Conservation (phyloP, 2,113 vertebrate species). For the Vulpes ferrilata region DNA sequence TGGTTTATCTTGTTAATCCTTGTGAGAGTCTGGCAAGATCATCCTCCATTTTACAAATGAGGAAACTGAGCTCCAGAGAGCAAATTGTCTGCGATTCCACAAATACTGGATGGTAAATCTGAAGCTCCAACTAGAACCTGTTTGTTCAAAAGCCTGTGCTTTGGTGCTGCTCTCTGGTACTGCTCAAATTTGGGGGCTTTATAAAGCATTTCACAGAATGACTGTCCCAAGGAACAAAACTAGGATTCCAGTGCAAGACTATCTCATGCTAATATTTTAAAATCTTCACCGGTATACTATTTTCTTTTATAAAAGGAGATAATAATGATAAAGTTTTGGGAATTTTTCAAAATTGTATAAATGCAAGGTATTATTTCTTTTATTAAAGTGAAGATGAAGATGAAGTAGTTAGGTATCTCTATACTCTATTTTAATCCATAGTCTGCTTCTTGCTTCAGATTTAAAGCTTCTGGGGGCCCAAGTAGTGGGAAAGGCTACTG, state of each 20-base stretch:
- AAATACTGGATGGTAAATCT: neutral
- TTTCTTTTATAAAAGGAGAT: neutral
- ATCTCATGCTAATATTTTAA: neutral
- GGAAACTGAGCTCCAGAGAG: neutral
- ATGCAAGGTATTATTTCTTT: neutral
- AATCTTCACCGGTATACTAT: neutral
- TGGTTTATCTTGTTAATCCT: conserved; percentile 14
- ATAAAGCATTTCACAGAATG: neutral
- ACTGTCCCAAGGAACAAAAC: neutral
- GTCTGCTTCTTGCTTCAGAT: neutral
- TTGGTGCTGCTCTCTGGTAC: neutral
- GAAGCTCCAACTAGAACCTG: neutral
- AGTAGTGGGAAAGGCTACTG: neutral
- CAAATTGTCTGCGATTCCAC: neutral
- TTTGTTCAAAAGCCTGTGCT: neutral
- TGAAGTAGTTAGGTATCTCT: neutral
- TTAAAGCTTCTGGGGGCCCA: neutral
- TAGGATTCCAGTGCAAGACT: neutral
- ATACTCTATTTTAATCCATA: neutral
- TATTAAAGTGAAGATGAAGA: neutral
- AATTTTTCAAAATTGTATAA: neutral
- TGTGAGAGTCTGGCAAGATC: neutral
- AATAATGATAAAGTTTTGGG: neutral
- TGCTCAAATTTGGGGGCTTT: neutral
- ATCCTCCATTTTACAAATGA: conserved; percentile 42